phyloP scores from a whole-genome alignment of 2,113 vertebrate species.

The Serinus canaria region DNA sequence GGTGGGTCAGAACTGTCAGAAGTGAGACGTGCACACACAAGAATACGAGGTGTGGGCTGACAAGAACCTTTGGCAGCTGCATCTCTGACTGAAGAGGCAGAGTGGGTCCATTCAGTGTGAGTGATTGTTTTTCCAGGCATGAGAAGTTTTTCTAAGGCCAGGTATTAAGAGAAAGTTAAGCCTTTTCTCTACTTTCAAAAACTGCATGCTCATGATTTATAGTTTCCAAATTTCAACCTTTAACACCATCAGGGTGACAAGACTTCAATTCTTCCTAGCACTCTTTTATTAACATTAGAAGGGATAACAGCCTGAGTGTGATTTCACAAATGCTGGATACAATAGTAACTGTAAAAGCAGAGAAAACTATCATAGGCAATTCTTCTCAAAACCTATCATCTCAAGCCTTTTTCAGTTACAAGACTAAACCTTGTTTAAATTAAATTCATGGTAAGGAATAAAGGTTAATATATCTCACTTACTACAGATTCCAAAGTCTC shows the following conservation, averaged over 20 bases:
- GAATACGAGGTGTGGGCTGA: not conserved
- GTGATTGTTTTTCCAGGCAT: not conserved
- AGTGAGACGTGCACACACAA: not conserved
- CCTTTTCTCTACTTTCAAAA: not conserved
- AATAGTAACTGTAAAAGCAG: not conserved
- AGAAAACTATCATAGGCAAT: not conserved
- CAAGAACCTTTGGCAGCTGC: not conserved
- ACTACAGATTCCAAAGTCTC: conserved; percentile 90
- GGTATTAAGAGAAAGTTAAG: not conserved
- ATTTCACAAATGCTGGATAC: not conserved
- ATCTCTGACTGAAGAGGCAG: not conserved
- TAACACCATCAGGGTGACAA: not conserved
- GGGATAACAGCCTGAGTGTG: not conserved
- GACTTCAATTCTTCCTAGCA: not conserved
- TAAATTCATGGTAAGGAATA: not conserved
- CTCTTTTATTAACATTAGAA: not conserved
- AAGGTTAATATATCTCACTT: conserved; percentile 71
- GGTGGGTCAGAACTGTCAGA: not conserved
- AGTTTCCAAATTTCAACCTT: not conserved
- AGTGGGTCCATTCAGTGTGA: not conserved
- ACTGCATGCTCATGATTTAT: not conserved
- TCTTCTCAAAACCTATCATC: not conserved
- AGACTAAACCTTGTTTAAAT: not conserved
- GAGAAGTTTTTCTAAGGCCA: not conserved
- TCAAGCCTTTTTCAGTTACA: not conserved